Base-by-base conservation (phyloP, 2,888 invertebrate species). In the Epistrophe grossulariae region DNA sequence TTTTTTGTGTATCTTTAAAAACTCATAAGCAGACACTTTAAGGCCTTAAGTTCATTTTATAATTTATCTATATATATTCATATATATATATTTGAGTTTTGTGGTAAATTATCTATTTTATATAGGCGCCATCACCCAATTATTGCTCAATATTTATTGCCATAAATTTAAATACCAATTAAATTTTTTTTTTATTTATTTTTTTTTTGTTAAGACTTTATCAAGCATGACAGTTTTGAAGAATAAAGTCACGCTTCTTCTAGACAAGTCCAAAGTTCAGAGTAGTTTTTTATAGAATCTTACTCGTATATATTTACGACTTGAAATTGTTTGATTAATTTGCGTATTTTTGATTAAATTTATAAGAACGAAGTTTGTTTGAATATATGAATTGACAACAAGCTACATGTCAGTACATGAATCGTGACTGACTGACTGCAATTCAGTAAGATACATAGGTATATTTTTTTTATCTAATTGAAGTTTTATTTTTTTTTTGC, bases 101-200 rank as follows among this genome's bases (percentile, higher is more conserved):
- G 15, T 48, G 66, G 24, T 62, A 17, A 7, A 7, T 2, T 4
- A 9, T 38, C 2, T 60, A 3, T 40, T 24, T 13, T 7, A 38
- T 38, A 38, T 48, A 19, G 35, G 48, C 68, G 68, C 68, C 50
- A 68, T 68, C 35, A 50, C 19, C 68, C 68, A 50, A 68, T 50
- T 68, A 38, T 68, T 68, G 4, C 50, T 50, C 35, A 68, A 68
- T 68, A 50, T 68, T 35, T 68, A 35, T 50, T 45, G 24, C 66
- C 35, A 64, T 10, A 50, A 50, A 19, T 9, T 45, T 19, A 17
- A 48, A 17, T 38, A 38, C 38, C 68, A 50, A 35, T 68, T 68
- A 68, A 50, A 48, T 35, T 28, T 40, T 31, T 0, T n/a, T 64
- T 45, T 6, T 31, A 31, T 31, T 4, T 31, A 28, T 7, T 6